Conservation (phyloP, 37 sponge, comb jelly and placozoan genomes). For the Aplysina aerophoba region DNA sequence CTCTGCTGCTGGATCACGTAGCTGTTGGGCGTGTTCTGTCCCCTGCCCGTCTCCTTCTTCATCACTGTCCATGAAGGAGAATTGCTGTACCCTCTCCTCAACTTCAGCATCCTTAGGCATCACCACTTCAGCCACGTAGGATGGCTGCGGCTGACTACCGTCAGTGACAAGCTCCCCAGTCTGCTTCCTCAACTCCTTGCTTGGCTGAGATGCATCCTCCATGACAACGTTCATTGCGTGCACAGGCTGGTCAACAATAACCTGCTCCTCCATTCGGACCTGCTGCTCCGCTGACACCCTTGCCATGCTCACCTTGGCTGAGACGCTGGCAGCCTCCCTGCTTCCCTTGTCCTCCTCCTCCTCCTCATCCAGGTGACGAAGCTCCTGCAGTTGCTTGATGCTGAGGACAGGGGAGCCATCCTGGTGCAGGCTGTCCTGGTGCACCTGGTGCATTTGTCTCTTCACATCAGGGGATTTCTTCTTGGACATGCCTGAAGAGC, state of each 20-base stretch:
- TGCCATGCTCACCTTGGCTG: too few relatives aligned
- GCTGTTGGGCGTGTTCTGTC: too few relatives aligned
- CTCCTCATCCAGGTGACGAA: not conserved
- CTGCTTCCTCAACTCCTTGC: not conserved
- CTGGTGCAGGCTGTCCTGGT: not conserved
- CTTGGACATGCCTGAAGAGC: too few relatives aligned
- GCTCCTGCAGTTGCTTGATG: too few relatives aligned
- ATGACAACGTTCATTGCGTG: conserved; percentile 16
- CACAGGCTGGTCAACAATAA: not conserved
- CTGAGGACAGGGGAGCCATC: not conserved
- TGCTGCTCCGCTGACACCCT: not conserved
- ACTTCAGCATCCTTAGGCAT: not conserved
- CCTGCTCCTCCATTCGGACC: not conserved
- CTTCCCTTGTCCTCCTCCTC: not conserved
- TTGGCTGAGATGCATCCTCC: not conserved
- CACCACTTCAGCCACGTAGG: conserved; percentile 15
- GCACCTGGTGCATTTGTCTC: too few relatives aligned
- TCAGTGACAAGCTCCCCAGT: not conserved
- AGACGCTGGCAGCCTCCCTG: not conserved
- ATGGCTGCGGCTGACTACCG: not conserved
- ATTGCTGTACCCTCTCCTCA: conserved; percentile 5
- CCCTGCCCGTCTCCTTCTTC: not conserved
- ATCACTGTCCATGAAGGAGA: not conserved
- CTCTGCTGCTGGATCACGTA: too few relatives aligned
- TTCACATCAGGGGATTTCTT: too few relatives aligned